phyloP scores from a whole-genome alignment of 2,113 vertebrate genomes.

The Carassius auratus region DNA sequence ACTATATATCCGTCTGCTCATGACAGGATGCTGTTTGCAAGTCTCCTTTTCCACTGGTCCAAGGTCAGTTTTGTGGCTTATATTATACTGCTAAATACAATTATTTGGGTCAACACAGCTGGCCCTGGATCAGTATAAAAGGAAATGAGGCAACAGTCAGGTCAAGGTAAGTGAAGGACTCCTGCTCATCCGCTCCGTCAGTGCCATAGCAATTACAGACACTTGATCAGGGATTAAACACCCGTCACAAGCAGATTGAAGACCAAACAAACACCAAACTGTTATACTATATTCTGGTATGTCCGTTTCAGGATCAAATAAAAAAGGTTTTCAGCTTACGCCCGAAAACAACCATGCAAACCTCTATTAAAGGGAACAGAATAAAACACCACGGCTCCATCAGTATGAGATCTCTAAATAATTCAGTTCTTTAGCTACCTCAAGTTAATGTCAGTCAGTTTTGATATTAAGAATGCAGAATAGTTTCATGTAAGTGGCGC shows the following conservation, averaged over 20 bases:
- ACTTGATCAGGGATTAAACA: slow-evolving; percentile 51
- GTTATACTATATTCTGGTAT: not conserved
- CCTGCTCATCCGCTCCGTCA: slow-evolving; percentile 26
- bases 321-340: not conserved
- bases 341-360: not conserved
- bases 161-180: slow-evolving; percentile 7
- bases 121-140: slow-evolving; percentile 30
- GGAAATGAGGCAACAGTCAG: not conserved
- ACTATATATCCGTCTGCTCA: slow-evolving; percentile 41
- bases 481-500: not conserved
- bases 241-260: slow-evolving; percentile 19
- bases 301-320: not conserved
- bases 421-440: slow-evolving; percentile 30
- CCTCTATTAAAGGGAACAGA: not conserved
- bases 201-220: slow-evolving; percentile 21
- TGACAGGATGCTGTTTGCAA: slow-evolving; percentile 42
- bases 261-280: slow-evolving; percentile 25
- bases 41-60: slow-evolving; percentile 7
- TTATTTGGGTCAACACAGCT: not conserved
- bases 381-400: not conserved
- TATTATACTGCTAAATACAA: not conserved
- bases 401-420: slow-evolving; percentile 32
- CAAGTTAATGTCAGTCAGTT: not conserved
- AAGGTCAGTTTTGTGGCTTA: slow-evolving; percentile 10
- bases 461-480: slow-evolving; percentile 19